Evolutionary conservation across 2,113 vertebrate genomes (phyloP), one percentile per base, ranked within the genome.

Genomic region (Lota lota): DNA sequence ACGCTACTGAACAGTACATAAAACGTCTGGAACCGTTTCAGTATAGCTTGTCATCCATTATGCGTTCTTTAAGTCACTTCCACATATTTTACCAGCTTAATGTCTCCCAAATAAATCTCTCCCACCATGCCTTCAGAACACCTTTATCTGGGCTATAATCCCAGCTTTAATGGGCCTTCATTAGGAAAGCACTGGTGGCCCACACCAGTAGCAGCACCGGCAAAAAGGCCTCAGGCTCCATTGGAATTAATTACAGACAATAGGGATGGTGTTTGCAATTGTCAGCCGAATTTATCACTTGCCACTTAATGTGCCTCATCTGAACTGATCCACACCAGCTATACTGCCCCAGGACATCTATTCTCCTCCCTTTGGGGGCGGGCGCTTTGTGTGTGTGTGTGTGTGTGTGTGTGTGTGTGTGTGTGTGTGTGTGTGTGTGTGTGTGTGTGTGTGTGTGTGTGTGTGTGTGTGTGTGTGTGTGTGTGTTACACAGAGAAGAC

Each of bases 161-260:
- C 92, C 90, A 61, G 53, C 90, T 92, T 93, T 95, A 95, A 96
- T 96, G 93, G 92, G 93, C 88, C 92, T 94, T 97, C 93, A 94
- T 97, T 96, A 97, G 93, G 88, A 84, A 88, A 92, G 85, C 93
- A 91, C 92, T 91, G 84, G 91, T 90, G 89, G 92, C 93, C 89
- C 94, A 95, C 93, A 93, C 95, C 90, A 91, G 93, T 90, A 87
- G 94, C 76, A 87, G 92, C 80, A 83, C 72, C 75, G 83, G 87
- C 85, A 79, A 59, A 90, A 58, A 90, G 66, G 94, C 97, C 94
- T 92, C 87, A 84, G 95, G 96, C 96, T 92, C 93, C 94, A 92
- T 84, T 96, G 95, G 95, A 96, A 96, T 97, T 99, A 97, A 98
- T 99, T 97, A 97, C 93, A 89, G 92, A 93, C 93, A 96, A 95